Conservation (phyloP, 2,888 invertebrate species). For the Lepidochrysops patricia region DNA sequence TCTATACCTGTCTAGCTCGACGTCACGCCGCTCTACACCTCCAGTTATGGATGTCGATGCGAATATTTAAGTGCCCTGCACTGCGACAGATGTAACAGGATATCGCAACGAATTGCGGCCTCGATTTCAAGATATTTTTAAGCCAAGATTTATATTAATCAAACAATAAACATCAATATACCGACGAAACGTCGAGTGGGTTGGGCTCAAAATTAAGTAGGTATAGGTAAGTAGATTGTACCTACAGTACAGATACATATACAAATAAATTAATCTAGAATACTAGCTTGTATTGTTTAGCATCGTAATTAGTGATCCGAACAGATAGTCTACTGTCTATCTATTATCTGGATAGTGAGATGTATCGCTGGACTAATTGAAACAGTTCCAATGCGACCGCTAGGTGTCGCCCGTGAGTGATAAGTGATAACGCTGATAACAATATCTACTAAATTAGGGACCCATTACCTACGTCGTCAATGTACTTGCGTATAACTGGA, state of each 20-base stretch:
- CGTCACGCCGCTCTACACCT: too few relatives aligned
- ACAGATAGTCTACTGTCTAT: neutral
- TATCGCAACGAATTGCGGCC: neutral
- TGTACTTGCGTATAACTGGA: neutral
- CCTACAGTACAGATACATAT: neutral
- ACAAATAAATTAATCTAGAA: neutral
- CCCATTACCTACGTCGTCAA: neutral
- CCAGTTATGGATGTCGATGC: neutral
- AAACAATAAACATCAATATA: too few relatives aligned
- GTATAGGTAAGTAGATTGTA: neutral
- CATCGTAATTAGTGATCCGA: neutral
- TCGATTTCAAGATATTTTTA: too few relatives aligned
- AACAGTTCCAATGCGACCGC: neutral
- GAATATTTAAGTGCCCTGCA: neutral
- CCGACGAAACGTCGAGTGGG: neutral
- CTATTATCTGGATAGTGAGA: neutral
- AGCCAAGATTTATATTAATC: too few relatives aligned
- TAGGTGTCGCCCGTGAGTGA: neutral
- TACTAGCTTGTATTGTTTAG: neutral
- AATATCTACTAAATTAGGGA: neutral
- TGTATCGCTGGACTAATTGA: neutral
- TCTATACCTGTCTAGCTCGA: too few relatives aligned
- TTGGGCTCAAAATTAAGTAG: neutral
- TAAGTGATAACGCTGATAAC: neutral
- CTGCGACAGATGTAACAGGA: neutral